Percentiles rank a stretch among this genome's conserved stretches.
Evolutionary conservation across 2,888 invertebrate species (phyloP).

Genomic region (Uropetala carovei): DNA sequence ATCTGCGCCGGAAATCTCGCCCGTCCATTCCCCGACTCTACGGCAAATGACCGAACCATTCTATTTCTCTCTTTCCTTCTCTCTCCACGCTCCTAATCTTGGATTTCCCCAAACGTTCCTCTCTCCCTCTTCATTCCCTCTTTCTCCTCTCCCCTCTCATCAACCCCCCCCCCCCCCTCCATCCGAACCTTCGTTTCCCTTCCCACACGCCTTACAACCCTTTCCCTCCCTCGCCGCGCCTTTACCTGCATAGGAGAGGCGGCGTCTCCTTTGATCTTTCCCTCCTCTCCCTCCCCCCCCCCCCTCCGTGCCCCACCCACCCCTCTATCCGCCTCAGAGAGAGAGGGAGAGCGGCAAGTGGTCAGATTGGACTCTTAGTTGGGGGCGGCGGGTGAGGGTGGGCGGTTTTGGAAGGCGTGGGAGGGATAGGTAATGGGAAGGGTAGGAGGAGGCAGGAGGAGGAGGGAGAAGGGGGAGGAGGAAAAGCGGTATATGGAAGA

Average conservation of each 20-base stretch:
- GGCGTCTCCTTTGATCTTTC: slow-evolving; percentile 29
- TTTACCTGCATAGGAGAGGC: not conserved
- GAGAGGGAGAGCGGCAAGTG: slow-evolving; percentile 30
- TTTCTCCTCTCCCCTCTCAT: no score
- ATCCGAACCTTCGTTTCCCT: not conserved
- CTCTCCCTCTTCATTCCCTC: not conserved
- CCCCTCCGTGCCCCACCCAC: not conserved
- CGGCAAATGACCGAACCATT: not conserved
- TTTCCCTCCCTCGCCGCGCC: not conserved
- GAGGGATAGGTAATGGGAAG: not conserved
- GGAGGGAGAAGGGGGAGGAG: no score
- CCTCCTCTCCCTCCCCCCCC: slow-evolving; percentile 27
- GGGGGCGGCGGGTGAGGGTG: not conserved
- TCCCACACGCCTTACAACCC: not conserved
- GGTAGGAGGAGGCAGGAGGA: not conserved
- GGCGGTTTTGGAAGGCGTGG: not conserved
- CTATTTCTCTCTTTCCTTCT: no score
- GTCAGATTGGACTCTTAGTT: slow-evolving; percentile 49
- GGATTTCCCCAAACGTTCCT: not conserved
- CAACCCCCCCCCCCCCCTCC: not conserved
- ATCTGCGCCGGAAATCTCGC: not conserved
- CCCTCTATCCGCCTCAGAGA: not conserved
- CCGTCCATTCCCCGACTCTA: not conserved
- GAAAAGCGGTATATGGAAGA: not conserved
- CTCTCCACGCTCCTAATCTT: not conserved